Evolutionary conservation across 2,888 invertebrate species (phyloP), one percentile per base, ranked within the genome.

Genomic region (Merodon equestris): DNA sequence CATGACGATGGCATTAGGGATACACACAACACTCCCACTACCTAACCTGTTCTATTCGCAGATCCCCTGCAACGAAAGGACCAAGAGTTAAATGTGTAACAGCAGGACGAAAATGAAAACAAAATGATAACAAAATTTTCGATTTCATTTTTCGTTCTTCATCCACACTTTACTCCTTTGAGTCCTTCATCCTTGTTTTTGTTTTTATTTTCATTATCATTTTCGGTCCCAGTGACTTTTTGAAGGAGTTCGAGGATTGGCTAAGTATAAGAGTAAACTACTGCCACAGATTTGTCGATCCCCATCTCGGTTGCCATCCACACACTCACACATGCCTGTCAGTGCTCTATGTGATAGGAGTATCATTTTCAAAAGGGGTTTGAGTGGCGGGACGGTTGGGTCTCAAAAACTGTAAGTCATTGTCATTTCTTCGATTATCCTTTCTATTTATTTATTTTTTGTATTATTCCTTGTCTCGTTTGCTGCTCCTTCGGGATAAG

Each of bases 251-350:
- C 40, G 12, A 27, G 53, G 45, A 61, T 47, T 47, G 73, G 47
- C 57, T 56, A 72, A 68, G 73, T 68, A 44, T 72, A 58, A 68
- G 58, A 70, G 68, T 73, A 70, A 79, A 79, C 79, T 79, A 79
- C 68, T 79, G 79, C 79, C 79, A 79, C 79, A 79, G 79, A 79
- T 74, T 79, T 73, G 73, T 79, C 67, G 71, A 76, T 64, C n/a
- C n/a, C n/a, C n/a, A n/a, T n/a, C n/a, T n/a, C n/a, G n/a, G n/a
- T n/a, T n/a, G n/a, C n/a, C n/a, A n/a, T 71, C 63, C 42, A 27
- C 7, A 2, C 60, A 56, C 27, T 19, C 36, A 4, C 51, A 67
- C 56, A 47, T 67, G 51, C 34, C 50, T 34, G 54, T 56, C 56
- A 45, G 63, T 58, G 53, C 70, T n/a, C n/a, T n/a, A n/a, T 72